Base-by-base conservation (phyloP, 1,140 invertebrate species). In the Drosophila fuyamai region DNA sequence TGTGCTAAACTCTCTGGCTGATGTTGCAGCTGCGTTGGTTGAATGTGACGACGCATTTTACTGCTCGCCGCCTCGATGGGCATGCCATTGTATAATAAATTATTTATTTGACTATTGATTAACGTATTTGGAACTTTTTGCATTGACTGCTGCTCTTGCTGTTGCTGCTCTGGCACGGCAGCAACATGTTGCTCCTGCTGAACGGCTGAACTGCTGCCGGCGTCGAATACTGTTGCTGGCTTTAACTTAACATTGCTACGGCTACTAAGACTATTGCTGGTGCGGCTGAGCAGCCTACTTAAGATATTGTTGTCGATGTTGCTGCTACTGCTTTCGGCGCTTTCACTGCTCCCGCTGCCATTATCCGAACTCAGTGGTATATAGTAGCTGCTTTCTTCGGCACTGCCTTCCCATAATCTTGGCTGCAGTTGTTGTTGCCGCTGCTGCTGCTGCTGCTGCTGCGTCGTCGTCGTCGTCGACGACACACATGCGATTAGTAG, bases 41-140 rank as follows among this genome's bases (percentile, higher is more conserved):
- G 63, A 53, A 80, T 63, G 50, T 77, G 78, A 12, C 72, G 53
- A 47, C 73, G 72, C 61, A 74, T 55, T 41, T 84, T 79, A 65
- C 16, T 72, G 71, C 53, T 91, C 47, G 77, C 56, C 58, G 79
- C 44, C 29, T 46, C 61, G 48, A 55, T 81, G 67, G 79, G 63
- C 63, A 58, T 68, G 70, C 72, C 81, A 78, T 71, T 89, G 76
- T 74, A 56, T 79, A 91, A 91, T 89, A 91, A 85, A 68, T 85
- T 85, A 91, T 81, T 70, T 91, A 83, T 86, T 91, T 91, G 90
- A 91, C 90, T 91, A 91, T 91, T 91, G 70, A 84, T 84, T 84
- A 90, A 75, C 65, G 71, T 81, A 91, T 91, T 91, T 91, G 90
- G 90, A 91, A 91, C 90, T 86, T 91, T 79, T 78, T 91, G 81